These are phyloP conservation scores for Streptopelia turtur DNA, from an alignment of 2,797 vertebrate species.

Conservation along the genomic window DNA sequence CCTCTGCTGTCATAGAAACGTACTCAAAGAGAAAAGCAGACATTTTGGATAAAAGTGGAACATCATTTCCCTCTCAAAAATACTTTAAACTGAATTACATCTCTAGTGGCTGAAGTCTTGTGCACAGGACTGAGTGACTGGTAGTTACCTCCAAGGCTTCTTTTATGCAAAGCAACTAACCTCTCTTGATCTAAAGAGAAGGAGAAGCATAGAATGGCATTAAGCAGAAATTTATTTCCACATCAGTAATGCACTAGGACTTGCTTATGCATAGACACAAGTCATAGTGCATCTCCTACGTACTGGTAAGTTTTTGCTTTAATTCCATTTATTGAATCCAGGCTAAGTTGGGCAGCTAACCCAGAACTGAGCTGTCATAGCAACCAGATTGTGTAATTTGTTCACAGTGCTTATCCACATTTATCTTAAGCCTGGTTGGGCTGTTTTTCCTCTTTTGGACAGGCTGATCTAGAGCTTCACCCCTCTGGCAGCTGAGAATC, in stretches of 20 bases:
- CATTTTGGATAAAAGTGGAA: neutral
- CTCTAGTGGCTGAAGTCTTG: neutral
- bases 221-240: neutral
- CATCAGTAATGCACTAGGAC: neutral
- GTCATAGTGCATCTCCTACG: neutral
- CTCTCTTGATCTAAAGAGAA: neutral
- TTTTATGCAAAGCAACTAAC: neutral
- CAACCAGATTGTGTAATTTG: constrained; percentile 56
- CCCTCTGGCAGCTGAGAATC: neutral
- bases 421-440: constrained; percentile 27
- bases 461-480: neutral
- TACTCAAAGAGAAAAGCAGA: neutral
- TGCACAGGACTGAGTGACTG: neutral
- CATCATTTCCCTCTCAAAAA: neutral
- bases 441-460: constrained; percentile 24
- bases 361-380: constrained; percentile 55
- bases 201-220: neutral
- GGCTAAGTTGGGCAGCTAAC: constrained; percentile 1
- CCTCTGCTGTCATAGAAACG: neutral
- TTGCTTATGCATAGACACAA: neutral
- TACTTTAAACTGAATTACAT: neutral
- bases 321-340: constrained; percentile 1
- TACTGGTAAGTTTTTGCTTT: neutral
- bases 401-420: constrained; percentile 23
- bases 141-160: neutral